Base-by-base conservation (phyloP, 2,888 invertebrate genomes). In the Drosophila villosipedis region DNA sequence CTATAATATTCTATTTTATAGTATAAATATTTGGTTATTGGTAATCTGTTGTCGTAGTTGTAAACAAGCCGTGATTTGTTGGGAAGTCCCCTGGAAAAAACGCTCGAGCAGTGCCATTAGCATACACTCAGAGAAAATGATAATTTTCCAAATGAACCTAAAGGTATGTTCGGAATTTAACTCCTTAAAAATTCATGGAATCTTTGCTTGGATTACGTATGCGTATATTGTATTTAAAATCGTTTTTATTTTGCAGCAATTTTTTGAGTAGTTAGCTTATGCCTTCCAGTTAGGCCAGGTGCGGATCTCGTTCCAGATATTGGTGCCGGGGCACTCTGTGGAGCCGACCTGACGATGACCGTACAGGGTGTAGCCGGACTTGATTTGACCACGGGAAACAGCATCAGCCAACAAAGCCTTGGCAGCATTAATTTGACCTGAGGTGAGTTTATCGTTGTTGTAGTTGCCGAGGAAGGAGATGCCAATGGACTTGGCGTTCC, bases 401-500 rank as follows among this genome's bases (percentile, higher is more conserved):
- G 89, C 85, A 43, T 84, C 85, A 16, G 84, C 50, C 6, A 92
- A 73, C 57, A 92, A 68, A 35, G 83, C 82, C 80, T 90, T 89
- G 58, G 88, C 89, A 19, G 84, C 82, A 3, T 61, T 41, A 59
- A 91, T 83, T 72, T 91, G 91, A 5, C 71, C 80, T 0, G 87
- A 68, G 49, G 86, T 90, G 1, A 91, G 73, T 9, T 60, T 80
- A 43, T 84, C 58, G 65, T 64, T 84, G 80, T 83, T 91, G 77
- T 91, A 91, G 76, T 91, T 91, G 62, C 92, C 92, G 63, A 92
- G 90, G 80, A 92, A 91, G 59, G 91, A 87, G 73, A 92, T 90
- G 66, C 93, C 93, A 73, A 92, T 74, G 22, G 92, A 89, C 73
- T 91, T 90, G 64, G 80, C 73, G 73, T 92, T 92, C 88, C 91